Percentiles rank a stretch among this genome's conserved stretches.
Evolutionary conservation across 2,888 invertebrate genomes (phyloP).

Genomic region (Stenoptilia bipunctidactyla): DNA sequence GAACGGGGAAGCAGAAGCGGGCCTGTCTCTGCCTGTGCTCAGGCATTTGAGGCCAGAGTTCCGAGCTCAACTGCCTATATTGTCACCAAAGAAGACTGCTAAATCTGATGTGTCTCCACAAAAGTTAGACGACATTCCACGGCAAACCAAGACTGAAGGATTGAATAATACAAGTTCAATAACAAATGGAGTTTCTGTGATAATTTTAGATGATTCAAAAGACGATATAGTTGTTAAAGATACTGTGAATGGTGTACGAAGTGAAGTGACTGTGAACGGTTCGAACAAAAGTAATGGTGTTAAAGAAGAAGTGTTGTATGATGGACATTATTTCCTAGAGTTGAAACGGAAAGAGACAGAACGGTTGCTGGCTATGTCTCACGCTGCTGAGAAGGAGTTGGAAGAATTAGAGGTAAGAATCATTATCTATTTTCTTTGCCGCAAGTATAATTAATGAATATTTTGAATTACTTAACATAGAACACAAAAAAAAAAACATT

Average conservation of each 20-base stretch:
- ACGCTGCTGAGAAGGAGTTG: constrained; percentile 78
- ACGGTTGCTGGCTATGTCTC: constrained; percentile 76
- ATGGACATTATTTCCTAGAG: constrained; percentile 84
- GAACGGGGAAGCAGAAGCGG: constrained; percentile 34
- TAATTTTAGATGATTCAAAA: constrained; percentile 37
- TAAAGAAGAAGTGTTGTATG: constrained; percentile 58
- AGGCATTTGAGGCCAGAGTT: constrained; percentile 89
- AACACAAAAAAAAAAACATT: too few species aligned
- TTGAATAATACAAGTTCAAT: constrained; percentile 24
- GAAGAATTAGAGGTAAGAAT: constrained; percentile 61
- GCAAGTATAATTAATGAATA: too few species aligned
- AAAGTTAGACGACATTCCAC: constrained; percentile 45
- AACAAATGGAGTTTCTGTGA: constrained; percentile 51
- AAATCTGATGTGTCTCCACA: constrained; percentile 44
- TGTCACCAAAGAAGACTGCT: constrained; percentile 70
- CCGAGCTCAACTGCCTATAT: constrained; percentile 82
- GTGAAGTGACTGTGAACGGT: constrained; percentile 20
- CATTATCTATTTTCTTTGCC: too few species aligned
- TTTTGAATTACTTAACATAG: too few species aligned
- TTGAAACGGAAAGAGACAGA: constrained; percentile 81
- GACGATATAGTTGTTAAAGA: constrained; percentile 12
- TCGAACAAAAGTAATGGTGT: constrained; percentile 23
- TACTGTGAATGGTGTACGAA: constrained; percentile 23
- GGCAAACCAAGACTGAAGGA: constrained; percentile 32
- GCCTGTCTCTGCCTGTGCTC: constrained; percentile 77